phyloP scores from a whole-genome alignment of 1,140 invertebrate genomes.

The Platorchestia sp. region DNA sequence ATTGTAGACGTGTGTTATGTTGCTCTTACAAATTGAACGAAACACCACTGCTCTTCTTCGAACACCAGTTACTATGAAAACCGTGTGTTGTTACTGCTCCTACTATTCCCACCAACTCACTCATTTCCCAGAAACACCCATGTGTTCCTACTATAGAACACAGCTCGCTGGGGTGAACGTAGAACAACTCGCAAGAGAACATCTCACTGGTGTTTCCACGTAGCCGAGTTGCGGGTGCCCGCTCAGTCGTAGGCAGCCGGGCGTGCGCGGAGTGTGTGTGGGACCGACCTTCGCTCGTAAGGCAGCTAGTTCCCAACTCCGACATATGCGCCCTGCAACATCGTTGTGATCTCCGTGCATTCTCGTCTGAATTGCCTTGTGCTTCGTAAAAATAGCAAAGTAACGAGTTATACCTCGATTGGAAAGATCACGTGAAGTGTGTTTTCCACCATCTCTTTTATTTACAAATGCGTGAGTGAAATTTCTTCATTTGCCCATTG shows the following conservation, averaged over 20 bases:
- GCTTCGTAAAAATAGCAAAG: not conserved
- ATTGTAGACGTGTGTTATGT: too few species aligned
- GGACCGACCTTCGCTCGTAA: not conserved
- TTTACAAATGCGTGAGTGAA: not conserved
- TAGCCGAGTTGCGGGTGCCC: not conserved
- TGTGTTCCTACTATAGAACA: too few species aligned
- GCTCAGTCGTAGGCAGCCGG: not conserved
- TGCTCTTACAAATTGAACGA: too few species aligned
- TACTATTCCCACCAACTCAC: too few species aligned
- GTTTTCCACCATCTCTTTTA: not conserved
- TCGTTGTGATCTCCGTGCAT: not conserved
- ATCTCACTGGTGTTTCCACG: too few species aligned
- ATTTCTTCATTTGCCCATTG: not conserved
- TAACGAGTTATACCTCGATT: not conserved
- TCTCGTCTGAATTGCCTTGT: not conserved
- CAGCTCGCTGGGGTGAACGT: too few species aligned
- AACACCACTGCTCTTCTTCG: too few species aligned
- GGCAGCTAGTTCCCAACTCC: not conserved
- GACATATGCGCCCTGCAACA: not conserved
- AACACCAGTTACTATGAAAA: too few species aligned
- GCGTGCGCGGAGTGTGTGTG: not conserved
- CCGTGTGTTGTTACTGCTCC: too few species aligned
- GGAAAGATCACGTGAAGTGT: not conserved
- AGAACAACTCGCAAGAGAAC: too few species aligned
- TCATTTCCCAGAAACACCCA: too few species aligned